Percentiles rank a stretch among this genome's conserved stretches.
Conservation (phyloP, 2,888 invertebrate genomes). For the Sinotaia quadrata region DNA sequence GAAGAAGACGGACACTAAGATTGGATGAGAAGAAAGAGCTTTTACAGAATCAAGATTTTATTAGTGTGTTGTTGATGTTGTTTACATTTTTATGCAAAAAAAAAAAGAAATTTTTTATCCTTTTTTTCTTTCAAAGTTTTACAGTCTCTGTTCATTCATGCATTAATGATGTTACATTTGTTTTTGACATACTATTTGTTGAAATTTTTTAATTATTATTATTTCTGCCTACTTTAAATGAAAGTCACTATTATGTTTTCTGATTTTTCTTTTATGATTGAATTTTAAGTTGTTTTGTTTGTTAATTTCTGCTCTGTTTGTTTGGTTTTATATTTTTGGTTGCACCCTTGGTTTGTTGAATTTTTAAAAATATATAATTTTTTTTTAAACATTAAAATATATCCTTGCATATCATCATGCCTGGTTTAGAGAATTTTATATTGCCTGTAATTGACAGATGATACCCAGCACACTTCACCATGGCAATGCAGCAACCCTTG, state of each 20-base stretch:
- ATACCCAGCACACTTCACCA: conserved; percentile 41
- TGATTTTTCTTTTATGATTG: no score
- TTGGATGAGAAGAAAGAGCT: neutral
- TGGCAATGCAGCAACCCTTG: conserved; percentile 38
- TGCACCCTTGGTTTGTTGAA: no score
- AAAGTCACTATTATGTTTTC: no score
- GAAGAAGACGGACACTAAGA: conserved; percentile 9
- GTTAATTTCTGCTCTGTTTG: no score
- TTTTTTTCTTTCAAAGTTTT: neutral
- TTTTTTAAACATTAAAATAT: conserved; percentile 3
- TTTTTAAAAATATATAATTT: neutral
- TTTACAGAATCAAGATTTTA: conserved; percentile 5
- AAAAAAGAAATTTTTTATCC: neutral
- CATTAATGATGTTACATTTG: no score
- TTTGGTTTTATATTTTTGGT: no score
- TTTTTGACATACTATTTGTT: neutral
- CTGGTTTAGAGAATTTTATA: neutral
- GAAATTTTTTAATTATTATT: neutral
- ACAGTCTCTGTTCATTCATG: neutral
- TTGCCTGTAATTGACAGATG: conserved; percentile 39
- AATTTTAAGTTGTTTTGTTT: no score
- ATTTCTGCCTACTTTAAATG: no score
- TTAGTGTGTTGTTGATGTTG: neutral
- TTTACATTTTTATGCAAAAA: neutral
- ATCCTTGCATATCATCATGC: neutral